Evolutionary conservation across 2,888 invertebrate species (phyloP), one percentile per base, ranked within the genome.

Genomic region (Lasioglossum leucozonium): DNA sequence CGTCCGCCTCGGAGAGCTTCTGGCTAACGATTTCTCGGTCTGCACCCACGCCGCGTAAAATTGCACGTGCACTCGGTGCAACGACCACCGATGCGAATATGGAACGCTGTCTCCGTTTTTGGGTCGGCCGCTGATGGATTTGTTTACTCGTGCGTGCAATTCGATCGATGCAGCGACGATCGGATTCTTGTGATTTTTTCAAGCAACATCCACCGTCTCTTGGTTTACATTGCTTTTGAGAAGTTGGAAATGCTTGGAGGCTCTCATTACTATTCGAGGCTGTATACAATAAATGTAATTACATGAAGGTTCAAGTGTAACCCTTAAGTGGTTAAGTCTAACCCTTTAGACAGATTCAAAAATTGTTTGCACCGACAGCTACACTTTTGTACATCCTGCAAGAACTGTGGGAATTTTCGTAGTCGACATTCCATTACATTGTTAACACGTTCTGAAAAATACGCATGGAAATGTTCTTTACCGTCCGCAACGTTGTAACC

Each of bases 51-150:
- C 30, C 26, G 30, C 16, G 26, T 26, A 13, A 30, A 62, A 62
- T 62, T 26, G 30, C 58, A 62, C 58, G 58, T 62, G 58, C 26
- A 62, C 26, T 30, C 58, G 58, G 26, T 62, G 58, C 58, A 62
- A 62, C 58, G 58, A 62, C 58, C 58, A 51, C 51, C 51, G 51
- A 10, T 0, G 26, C 26, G 72, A 42, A 72, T 72, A 62, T 62
- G 58, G 58, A 26, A 62, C 58, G 58, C 58, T 30, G 58, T 16
- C 58, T 62, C 26, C 58, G 26, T 62, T 30, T 62, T 62, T 30
- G 58, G 58, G 58, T 30, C 30, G 51, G 22, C 6, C 30, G 13
- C 58, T 62, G 30, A 62, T 62, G 58, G 58, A 62, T 62, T 30
- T 62, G 58, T 62, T 62, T 62, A 26, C 16, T 30, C 58, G 26